A percentile compares a stretch with the other conserved stretches of the same genome.
These are phyloP conservation scores for Montipora foliosa DNA, from an alignment of 64 coral and sea anemone genomes.

Conservation along the genomic window DNA sequence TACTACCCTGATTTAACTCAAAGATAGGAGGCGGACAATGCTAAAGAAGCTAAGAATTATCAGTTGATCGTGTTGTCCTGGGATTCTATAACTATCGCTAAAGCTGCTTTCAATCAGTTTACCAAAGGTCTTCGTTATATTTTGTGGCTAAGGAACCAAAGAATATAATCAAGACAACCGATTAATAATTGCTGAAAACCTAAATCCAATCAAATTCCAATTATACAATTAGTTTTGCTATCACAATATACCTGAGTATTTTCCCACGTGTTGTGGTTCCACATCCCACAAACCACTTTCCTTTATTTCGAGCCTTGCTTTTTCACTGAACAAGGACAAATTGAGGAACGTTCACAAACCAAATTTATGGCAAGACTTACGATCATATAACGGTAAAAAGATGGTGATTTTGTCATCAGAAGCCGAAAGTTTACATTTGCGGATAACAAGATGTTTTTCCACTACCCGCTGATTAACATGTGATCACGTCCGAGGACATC, in stretches of 20 bases:
- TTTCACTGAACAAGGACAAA: neutral
- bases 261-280: neutral
- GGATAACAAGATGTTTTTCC: constrained; percentile 18
- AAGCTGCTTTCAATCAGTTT: constrained; percentile 7
- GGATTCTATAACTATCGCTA: neutral
- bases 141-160: neutral
- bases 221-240: constrained; percentile 53
- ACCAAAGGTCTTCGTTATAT: neutral
- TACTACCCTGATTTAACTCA: neutral
- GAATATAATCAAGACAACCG: constrained; percentile 16
- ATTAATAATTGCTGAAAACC: constrained; percentile 58
- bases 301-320: neutral
- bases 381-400: neutral
- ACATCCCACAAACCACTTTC: neutral
- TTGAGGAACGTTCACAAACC: neutral
- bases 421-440: constrained; percentile 21
- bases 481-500: constrained; percentile 2
- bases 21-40: neutral
- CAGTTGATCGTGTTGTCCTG: too few species aligned
- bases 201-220: constrained; percentile 50
- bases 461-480: constrained; percentile 8
- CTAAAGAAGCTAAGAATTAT: neutral
- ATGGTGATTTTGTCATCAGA: neutral
- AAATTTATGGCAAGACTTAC: neutral
- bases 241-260: constrained; percentile 30